Conservation (phyloP, 2,888 invertebrate genomes). For the Lucinisca nassula region DNA sequence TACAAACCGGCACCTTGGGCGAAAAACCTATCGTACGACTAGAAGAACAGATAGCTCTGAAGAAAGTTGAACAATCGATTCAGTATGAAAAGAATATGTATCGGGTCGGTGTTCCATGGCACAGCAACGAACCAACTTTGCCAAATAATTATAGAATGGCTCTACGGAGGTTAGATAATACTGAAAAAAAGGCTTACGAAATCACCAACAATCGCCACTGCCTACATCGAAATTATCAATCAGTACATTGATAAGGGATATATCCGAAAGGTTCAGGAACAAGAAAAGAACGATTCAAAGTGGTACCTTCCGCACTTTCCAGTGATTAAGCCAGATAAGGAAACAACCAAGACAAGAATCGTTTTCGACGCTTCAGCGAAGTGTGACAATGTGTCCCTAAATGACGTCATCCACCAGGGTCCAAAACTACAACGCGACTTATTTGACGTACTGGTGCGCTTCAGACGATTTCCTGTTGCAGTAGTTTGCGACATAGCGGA, state of each 20-base stretch:
- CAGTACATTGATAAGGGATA: conserved; percentile 21
- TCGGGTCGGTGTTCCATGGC: conserved; percentile 44
- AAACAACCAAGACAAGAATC: conserved; percentile 54
- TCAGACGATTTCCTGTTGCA: conserved; percentile 45
- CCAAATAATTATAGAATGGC: conserved; percentile 47
- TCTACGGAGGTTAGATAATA: conserved; percentile 35
- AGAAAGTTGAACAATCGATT: conserved; percentile 3
- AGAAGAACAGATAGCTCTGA: neutral
- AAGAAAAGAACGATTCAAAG: neutral
- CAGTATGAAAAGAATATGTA: conserved; percentile 16
- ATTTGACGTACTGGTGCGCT: conserved; percentile 55
- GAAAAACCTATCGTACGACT: neutral
- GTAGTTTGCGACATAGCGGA: conserved; percentile 55
- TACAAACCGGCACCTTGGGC: neutral
- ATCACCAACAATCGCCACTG: neutral
- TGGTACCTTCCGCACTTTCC: conserved; percentile 51
- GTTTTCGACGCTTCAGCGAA: conserved; percentile 68
- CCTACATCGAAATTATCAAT: neutral
- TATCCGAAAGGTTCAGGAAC: neutral
- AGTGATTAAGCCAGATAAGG: conserved; percentile 32
- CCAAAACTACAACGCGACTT: conserved; percentile 67
- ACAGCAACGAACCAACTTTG: conserved; percentile 15
- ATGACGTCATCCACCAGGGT: conserved; percentile 50
- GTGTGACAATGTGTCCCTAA: conserved; percentile 37
- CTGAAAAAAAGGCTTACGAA: conserved; percentile 21